Base-by-base conservation (phyloP, 2,888 invertebrate genomes). In the Archips xylosteana region DNA sequence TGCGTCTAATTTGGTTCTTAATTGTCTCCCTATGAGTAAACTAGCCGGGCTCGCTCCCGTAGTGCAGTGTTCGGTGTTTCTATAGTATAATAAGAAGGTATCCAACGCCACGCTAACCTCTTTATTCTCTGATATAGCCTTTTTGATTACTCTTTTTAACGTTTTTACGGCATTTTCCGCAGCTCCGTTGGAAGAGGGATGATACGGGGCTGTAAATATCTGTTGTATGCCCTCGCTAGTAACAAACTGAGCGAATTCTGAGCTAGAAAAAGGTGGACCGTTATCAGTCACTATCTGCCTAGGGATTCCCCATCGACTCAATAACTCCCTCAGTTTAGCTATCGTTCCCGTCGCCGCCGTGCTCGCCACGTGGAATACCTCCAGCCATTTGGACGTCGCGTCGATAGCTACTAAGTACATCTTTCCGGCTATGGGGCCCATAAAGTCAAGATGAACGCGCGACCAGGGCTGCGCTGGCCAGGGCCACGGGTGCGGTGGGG, bases 371-470 rank as follows among this genome's bases (percentile, higher is more conserved):
- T n/a, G 47, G 42, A 68, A 68, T 0, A 47, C 47, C 42, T 75
- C 75, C 2, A 71, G 2, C 72, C 75, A 72, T 47, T 75, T 75
- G 0, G 71, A 68, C 13, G 23, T 71, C 3, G 75, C 71, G 23
- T 75, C 75, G 4, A 75, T 13, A 2, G 71, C 32, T 0, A 71
- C 75, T 13, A 75, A 23, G 51, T 68, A 75, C 1, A 60, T 65
- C 47, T 61, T 74, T 5, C 68, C 75, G 1, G 12, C 13, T 3
- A 71, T 51, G 3, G 71, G 69, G 0, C 74, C 74, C 57, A 75
- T 39, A 9, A 65, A 75, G 32, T 75, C 75, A n/a, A 75, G 3
- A 23, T 75, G 75, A 1, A 75, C 23, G 4, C 75, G 47, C 0
- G 65, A n/a, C 75, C 75, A 75, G 2, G 71, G 71, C 0, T 65